These are phyloP conservation scores for Papilio polytes DNA, from an alignment of 1,140 invertebrate species.

Conservation along the genomic window DNA sequence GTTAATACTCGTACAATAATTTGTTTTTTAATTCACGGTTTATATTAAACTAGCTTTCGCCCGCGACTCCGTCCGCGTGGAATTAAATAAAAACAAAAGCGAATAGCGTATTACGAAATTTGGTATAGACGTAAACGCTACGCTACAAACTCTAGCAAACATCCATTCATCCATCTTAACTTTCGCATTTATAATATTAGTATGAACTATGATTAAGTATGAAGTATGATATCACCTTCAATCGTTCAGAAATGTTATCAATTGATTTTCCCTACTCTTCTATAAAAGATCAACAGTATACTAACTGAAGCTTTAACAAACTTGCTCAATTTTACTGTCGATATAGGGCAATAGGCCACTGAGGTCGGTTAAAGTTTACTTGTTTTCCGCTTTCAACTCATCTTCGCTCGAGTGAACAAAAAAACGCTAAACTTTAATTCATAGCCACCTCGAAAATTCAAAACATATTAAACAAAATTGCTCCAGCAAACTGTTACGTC, in stretches of 20 bases:
- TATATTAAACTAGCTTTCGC: too few relatives aligned
- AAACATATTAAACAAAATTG: constrained; percentile 19
- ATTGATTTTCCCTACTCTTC: not conserved
- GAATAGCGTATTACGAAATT: too few relatives aligned
- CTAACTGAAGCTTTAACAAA: not conserved
- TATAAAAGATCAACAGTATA: not conserved
- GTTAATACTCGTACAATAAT: not conserved
- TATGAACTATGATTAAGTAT: too few relatives aligned
- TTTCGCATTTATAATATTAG: too few relatives aligned
- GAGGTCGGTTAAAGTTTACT: constrained; percentile 13
- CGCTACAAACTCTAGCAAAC: too few relatives aligned
- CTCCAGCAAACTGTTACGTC: not conserved
- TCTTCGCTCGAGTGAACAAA: not conserved
- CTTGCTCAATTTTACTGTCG: not conserved
- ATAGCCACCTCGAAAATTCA: not conserved
- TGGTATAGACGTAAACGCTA: too few relatives aligned
- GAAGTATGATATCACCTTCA: not conserved
- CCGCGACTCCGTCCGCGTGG: too few relatives aligned
- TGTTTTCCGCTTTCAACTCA: not conserved
- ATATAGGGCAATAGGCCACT: not conserved
- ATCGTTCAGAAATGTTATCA: not conserved
- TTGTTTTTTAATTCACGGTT: not conserved
- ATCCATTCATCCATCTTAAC: too few relatives aligned
- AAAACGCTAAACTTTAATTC: not conserved
- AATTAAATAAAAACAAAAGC: too few relatives aligned